Evolutionary conservation across 2,888 invertebrate species (phyloP).

Genomic region (Eupithecia abbreviata): DNA sequence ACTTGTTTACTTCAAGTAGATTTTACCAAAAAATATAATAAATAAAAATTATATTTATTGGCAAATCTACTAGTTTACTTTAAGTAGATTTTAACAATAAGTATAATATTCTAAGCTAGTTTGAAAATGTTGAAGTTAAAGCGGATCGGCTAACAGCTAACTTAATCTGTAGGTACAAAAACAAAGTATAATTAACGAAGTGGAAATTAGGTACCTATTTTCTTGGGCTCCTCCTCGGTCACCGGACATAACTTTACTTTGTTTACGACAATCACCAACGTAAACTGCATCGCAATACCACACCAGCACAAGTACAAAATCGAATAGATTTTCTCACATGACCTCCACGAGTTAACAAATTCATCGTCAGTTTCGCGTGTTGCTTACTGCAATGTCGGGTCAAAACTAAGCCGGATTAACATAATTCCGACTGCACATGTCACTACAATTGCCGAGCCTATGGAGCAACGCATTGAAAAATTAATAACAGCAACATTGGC

Average conservation of each 20-base stretch:
- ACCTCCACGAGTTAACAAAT: slow-evolving; percentile 65
- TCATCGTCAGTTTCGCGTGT: slow-evolving; percentile 73
- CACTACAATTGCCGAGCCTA: slow-evolving; percentile 71
- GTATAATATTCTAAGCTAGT: too few species aligned
- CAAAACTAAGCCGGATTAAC: slow-evolving; percentile 77
- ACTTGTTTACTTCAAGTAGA: background rate
- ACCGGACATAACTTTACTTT: slow-evolving; percentile 77
- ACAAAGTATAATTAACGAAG: background rate
- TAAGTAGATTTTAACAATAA: too few species aligned
- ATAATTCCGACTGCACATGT: slow-evolving; percentile 66
- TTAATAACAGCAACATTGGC: slow-evolving; percentile 71
- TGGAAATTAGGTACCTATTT: slow-evolving; percentile 12
- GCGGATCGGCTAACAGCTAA: background rate
- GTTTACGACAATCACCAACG: slow-evolving; percentile 79
- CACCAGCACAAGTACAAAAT: slow-evolving; percentile 61
- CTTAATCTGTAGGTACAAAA: background rate
- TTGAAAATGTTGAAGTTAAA: background rate
- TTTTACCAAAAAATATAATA: too few species aligned
- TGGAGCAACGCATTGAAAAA: slow-evolving; percentile 66
- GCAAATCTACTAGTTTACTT: too few species aligned
- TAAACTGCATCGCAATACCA: slow-evolving; percentile 77
- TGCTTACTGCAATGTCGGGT: slow-evolving; percentile 67
- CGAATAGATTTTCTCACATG: slow-evolving; percentile 68
- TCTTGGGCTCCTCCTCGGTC: slow-evolving; percentile 68
- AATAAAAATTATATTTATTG: too few species aligned